phyloP scores from a whole-genome alignment of 1,140 invertebrate species.

The Conus ventricosus region DNA sequence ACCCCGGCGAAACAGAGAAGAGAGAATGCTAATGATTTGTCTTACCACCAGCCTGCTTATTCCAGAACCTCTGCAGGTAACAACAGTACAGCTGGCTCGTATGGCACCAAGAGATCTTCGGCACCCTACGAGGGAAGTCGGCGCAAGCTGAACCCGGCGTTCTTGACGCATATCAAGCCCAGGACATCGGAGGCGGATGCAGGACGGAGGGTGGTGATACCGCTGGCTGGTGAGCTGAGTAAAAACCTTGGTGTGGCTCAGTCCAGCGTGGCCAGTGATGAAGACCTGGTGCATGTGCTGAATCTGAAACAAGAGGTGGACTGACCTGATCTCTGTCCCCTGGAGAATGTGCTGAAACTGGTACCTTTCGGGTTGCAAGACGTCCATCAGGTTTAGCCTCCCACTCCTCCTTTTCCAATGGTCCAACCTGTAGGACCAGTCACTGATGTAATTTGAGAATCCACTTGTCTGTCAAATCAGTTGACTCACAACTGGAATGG shows the following conservation, averaged over 20 bases:
- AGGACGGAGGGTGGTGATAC: neutral
- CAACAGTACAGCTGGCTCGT: neutral
- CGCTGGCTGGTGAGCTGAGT: neutral
- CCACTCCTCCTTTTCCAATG: too few relatives aligned
- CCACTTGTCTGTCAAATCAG: too few relatives aligned
- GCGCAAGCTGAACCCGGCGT: constrained; percentile 22
- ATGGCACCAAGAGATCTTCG: neutral
- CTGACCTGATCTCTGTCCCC: neutral
- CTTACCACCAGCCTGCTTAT: constrained; percentile 7
- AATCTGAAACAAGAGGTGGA: constrained; percentile 35
- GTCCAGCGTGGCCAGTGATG: neutral
- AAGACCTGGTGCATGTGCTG: constrained; percentile 17
- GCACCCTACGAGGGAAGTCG: constrained; percentile 21
- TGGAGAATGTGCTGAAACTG: too few relatives aligned
- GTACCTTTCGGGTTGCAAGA: too few relatives aligned
- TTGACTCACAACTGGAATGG: too few relatives aligned
- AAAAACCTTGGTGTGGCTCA: neutral
- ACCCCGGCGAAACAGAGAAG: neutral
- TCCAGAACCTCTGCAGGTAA: neutral
- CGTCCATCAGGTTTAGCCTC: too few relatives aligned
- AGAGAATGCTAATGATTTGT: neutral
- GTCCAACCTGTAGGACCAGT: too few relatives aligned
- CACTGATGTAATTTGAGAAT: too few relatives aligned
- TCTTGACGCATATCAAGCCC: constrained; percentile 32
- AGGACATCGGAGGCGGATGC: neutral